Conservation (phyloP, 2,797 vertebrate species). For the Urophycis tenuis region DNA sequence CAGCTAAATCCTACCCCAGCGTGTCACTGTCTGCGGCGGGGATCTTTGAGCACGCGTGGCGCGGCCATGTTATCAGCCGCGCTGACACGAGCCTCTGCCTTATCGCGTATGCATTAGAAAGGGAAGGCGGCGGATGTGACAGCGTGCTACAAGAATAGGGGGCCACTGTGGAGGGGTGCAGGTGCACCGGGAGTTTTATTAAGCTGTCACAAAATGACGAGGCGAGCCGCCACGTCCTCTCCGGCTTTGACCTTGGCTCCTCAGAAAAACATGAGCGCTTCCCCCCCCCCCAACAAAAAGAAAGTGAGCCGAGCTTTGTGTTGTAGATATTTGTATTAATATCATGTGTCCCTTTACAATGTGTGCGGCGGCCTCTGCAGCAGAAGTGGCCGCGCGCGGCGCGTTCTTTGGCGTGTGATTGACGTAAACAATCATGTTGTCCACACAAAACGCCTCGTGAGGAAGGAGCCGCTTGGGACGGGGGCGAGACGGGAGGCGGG, state of each 20-base stretch:
- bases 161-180: slow-evolving; percentile 2
- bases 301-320: neutral
- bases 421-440: slow-evolving; percentile 2
- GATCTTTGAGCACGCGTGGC: slow-evolving; percentile 26
- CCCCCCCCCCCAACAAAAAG: too few relatives aligned
- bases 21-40: slow-evolving; percentile 39
- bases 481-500: neutral
- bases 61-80: slow-evolving; percentile 50
- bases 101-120: slow-evolving; percentile 67
- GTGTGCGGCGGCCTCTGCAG: neutral
- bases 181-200: slow-evolving; percentile 59
- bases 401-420: neutral
- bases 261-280: neutral
- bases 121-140: neutral
- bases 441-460: neutral
- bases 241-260: slow-evolving; percentile 45
- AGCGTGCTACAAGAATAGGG: neutral
- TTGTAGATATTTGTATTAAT: neutral
- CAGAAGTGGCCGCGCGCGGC: neutral
- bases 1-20: slow-evolving; percentile 34
- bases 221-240: slow-evolving; percentile 27
- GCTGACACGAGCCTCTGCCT: slow-evolving; percentile 49
- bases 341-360: neutral
- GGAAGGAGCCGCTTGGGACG: neutral
- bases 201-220: slow-evolving; percentile 60